Evolutionary conservation across 2,797 vertebrate genomes (phyloP).

Genomic region (Protosalanx chinensis): DNA sequence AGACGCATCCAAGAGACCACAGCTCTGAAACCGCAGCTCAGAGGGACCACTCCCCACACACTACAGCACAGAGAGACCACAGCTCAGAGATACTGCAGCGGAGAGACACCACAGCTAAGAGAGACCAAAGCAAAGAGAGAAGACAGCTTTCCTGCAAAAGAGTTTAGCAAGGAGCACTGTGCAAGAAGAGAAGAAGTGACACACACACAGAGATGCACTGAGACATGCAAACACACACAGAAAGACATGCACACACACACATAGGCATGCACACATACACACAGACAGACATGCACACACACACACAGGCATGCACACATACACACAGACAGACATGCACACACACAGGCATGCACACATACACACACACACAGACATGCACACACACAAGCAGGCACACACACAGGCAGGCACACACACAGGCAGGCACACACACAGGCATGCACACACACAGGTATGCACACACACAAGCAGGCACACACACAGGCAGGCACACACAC

Average conservation of each 20-base stretch:
- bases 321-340: not conserved
- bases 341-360: too few species aligned
- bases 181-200: not conserved
- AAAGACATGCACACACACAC: not conserved
- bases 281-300: not conserved
- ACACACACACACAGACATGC: too few species aligned
- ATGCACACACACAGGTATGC: not conserved
- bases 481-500: constrained; percentile 8
- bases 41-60: not conserved
- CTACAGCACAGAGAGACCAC: too few species aligned
- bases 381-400: not conserved
- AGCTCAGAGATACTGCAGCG: too few species aligned
- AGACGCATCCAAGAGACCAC: not conserved
- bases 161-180: not conserved
- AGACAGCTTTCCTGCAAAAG: not conserved
- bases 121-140: not conserved
- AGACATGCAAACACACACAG: too few species aligned
- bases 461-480: too few species aligned
- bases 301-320: too few species aligned
- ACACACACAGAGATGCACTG: not conserved
- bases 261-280: constrained; percentile 1
- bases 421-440: not conserved
- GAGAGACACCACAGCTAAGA: too few species aligned
- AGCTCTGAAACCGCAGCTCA: too few species aligned
- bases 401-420: constrained; percentile 6